phyloP scores from a whole-genome alignment of 1,140 invertebrate genomes.

The Zaprionus nigranus region DNA sequence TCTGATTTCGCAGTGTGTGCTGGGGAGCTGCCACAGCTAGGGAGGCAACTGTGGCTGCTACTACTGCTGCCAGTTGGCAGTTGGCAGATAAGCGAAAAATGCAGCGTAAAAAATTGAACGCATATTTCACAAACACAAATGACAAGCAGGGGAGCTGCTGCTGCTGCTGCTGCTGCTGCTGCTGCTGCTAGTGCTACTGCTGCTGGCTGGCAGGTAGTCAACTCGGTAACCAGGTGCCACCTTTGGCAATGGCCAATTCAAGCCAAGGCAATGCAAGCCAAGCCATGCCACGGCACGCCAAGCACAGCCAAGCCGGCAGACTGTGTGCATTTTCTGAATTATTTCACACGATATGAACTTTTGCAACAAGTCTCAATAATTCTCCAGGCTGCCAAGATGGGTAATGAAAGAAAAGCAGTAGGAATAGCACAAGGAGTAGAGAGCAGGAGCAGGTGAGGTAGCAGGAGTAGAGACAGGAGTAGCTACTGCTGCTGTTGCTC shows the following conservation, averaged over 20 bases:
- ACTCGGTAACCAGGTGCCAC: slow-evolving; percentile 35
- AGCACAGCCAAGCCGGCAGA: slow-evolving; percentile 2
- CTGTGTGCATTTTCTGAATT: slow-evolving; percentile 72
- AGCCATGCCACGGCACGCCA: neutral
- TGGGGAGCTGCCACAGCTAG: slow-evolving; percentile 19
- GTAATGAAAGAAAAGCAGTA: slow-evolving; percentile 38
- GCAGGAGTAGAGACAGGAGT: neutral
- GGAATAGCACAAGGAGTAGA: neutral
- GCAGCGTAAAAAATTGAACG: slow-evolving; percentile 81
- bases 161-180: neutral
- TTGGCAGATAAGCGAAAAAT: slow-evolving; percentile 73
- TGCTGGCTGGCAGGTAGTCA: slow-evolving; percentile 9
- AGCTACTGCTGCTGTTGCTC: slow-evolving; percentile 47
- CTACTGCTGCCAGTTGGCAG: slow-evolving; percentile 52
- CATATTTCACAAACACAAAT: slow-evolving; percentile 79
- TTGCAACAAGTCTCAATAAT: slow-evolving; percentile 79
- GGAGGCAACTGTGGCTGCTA: neutral
- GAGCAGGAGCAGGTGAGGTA: neutral
- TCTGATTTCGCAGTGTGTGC: slow-evolving; percentile 18
- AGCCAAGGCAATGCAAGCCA: neutral
- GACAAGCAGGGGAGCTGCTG: slow-evolving; percentile 43
- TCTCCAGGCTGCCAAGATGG: slow-evolving; percentile 59
- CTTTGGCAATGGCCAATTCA: slow-evolving; percentile 31
- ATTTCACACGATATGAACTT: slow-evolving; percentile 76
- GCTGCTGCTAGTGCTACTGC: too few species aligned